Evolutionary conservation across 2,113 vertebrate genomes (phyloP).

Genomic region (Machaerirhynchus nigripectus): DNA sequence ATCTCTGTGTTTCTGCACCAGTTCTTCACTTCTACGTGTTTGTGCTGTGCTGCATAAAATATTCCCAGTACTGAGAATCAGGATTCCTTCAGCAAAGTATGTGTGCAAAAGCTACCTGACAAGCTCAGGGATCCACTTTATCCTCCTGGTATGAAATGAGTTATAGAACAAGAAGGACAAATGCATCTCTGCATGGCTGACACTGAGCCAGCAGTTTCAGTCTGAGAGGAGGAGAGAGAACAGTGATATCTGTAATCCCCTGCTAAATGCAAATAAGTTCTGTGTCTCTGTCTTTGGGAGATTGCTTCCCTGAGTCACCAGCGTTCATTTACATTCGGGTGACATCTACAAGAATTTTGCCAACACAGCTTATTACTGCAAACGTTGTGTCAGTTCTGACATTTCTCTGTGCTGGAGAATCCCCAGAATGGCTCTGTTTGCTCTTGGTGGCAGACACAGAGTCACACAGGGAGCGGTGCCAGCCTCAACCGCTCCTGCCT

Average conservation of each 20-base stretch:
- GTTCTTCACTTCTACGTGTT: not conserved
- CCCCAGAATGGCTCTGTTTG: not conserved
- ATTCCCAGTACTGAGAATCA: not conserved
- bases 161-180: not conserved
- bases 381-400: constrained; percentile 52
- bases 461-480: not conserved
- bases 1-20: not conserved
- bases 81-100: not conserved
- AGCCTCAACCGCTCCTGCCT: not conserved
- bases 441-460: not conserved
- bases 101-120: not conserved
- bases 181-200: not conserved
- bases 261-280: constrained; percentile 40
- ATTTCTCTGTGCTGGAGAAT: constrained; percentile 1
- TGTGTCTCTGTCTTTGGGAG: constrained; percentile 1
- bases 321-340: constrained; percentile 42
- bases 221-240: not conserved
- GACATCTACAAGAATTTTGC: constrained; percentile 37
- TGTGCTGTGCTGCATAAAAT: not conserved
- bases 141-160: not conserved
- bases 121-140: not conserved
- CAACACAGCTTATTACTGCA: constrained; percentile 35
- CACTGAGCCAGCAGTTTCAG: not conserved
- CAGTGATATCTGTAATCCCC: constrained; percentile 16
- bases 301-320: constrained; percentile 26